Conservation (phyloP, 2,888 invertebrate species). For the Stegophylla sp. region DNA sequence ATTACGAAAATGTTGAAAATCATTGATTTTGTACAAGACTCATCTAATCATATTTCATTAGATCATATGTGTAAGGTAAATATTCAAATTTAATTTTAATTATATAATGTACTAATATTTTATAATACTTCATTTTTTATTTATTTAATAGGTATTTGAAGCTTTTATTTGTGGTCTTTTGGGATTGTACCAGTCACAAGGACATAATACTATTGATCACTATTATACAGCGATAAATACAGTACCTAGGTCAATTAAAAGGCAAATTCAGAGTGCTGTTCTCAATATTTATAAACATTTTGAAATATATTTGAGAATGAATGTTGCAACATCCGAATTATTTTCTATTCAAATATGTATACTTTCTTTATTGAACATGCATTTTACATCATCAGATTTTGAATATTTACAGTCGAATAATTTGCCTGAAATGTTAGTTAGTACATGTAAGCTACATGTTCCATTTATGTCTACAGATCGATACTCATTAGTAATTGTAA, state of each 20-base stretch:
- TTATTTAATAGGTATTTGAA: slow-evolving; percentile 45
- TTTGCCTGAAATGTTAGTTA: slow-evolving; percentile 54
- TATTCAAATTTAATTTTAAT: neutral
- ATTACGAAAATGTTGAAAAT: slow-evolving; percentile 56
- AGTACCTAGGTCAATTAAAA: slow-evolving; percentile 67
- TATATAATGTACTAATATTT: neutral
- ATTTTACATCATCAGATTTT: slow-evolving; percentile 55
- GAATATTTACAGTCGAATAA: slow-evolving; percentile 56
- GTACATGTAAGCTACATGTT: slow-evolving; percentile 41
- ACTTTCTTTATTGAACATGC: slow-evolving; percentile 52
- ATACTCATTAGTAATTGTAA: slow-evolving; percentile 49
- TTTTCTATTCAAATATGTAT: slow-evolving; percentile 56
- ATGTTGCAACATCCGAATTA: slow-evolving; percentile 49
- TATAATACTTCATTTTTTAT: neutral
- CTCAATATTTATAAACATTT: slow-evolving; percentile 69
- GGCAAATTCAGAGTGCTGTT: slow-evolving; percentile 67
- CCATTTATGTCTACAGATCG: slow-evolving; percentile 55
- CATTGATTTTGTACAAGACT: slow-evolving; percentile 55
- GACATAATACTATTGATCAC: slow-evolving; percentile 64
- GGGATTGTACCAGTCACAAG: slow-evolving; percentile 32
- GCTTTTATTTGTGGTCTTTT: slow-evolving; percentile 54
- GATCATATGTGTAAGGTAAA: slow-evolving; percentile 54
- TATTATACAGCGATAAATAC: slow-evolving; percentile 70
- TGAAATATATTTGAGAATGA: slow-evolving; percentile 54
- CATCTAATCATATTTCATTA: slow-evolving; percentile 50